A percentile compares a stretch with the other conserved stretches of the same genome.
Evolutionary conservation across 1,140 invertebrate species (phyloP).

Genomic region (Orchesella cincta): DNA sequence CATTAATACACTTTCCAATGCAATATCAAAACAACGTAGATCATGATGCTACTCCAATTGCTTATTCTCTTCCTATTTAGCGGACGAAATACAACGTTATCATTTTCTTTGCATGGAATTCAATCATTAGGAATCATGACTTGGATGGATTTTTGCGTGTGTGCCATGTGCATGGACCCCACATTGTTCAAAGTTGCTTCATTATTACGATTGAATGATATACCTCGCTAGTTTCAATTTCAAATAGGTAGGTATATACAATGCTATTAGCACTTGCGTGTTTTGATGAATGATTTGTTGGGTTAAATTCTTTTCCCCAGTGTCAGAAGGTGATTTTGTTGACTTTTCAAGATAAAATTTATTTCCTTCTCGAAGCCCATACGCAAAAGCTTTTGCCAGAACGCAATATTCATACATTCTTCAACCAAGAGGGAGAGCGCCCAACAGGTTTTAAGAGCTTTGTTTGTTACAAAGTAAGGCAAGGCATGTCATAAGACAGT

Average conservation of each 20-base stretch:
- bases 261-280: slow-evolving; percentile 23
- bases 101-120: slow-evolving; percentile 12
- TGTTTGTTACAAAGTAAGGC: no score
- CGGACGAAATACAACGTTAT: background rate
- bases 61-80: no score
- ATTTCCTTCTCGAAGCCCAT: no score
- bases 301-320: slow-evolving; percentile 21
- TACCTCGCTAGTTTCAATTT: background rate
- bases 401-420: no score
- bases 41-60: background rate
- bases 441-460: no score
- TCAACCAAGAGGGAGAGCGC: no score
- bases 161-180: background rate
- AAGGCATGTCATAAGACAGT: no score
- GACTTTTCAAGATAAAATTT: slow-evolving; percentile 4
- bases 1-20: no score
- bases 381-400: no score
- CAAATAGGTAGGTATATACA: background rate
- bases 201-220: background rate
- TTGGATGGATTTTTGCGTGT: background rate
- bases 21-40: background rate
- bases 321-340: slow-evolving; percentile 10
- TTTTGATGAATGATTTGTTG: slow-evolving; percentile 21
- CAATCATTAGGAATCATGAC: slow-evolving; percentile 20
- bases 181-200: slow-evolving; percentile 8